These are phyloP conservation scores for Bufo gargarizans DNA, from an alignment of 2,113 vertebrate genomes.

Conservation along the genomic window DNA sequence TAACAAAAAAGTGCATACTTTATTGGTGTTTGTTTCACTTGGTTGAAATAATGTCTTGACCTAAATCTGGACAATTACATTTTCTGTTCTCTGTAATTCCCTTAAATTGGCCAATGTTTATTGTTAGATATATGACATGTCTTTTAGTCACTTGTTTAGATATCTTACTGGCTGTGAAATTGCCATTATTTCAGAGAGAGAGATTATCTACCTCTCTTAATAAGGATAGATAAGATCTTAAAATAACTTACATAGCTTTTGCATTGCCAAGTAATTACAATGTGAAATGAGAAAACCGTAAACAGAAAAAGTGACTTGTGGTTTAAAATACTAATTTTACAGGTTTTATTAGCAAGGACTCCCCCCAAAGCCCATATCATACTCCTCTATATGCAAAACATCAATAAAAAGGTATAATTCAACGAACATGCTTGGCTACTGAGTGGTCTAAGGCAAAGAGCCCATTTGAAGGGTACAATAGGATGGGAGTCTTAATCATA, in stretches of 20 bases:
- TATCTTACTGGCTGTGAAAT: neutral
- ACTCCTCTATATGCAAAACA: neutral
- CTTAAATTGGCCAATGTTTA: slow-evolving; percentile 5
- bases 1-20: neutral
- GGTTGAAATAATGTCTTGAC: neutral
- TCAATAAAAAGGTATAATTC: neutral
- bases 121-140: neutral
- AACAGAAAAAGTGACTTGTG: neutral
- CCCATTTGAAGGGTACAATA: neutral
- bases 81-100: neutral
- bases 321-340: neutral
- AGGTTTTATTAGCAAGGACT: neutral
- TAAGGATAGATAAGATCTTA: neutral
- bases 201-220: neutral
- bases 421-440: too few species aligned
- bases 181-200: neutral
- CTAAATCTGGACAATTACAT: neutral
- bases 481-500: neutral
- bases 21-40: neutral
- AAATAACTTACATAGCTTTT: neutral
- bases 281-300: neutral
- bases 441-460: neutral
- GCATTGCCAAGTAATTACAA: neutral
- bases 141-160: neutral
- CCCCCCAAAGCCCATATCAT: neutral